These are phyloP conservation scores for Drosophila grimshawi DNA, from an alignment of 1,140 invertebrate genomes.

Conservation along the genomic window DNA sequence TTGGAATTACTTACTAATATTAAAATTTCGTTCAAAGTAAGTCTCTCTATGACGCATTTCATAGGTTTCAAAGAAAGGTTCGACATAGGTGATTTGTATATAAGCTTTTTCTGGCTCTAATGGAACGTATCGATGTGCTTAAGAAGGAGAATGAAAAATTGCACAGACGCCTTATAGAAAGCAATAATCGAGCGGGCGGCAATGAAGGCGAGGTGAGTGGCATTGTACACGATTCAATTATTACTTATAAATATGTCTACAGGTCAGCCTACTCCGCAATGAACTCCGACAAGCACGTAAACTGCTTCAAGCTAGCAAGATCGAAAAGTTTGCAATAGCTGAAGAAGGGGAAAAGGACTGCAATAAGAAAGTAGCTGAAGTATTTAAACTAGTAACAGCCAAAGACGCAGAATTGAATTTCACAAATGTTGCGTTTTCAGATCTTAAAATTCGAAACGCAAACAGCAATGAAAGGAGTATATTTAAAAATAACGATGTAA, in stretches of 20 bases:
- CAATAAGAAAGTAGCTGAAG: constrained; percentile 62
- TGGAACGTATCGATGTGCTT: constrained; percentile 66
- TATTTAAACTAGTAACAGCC: constrained; percentile 56
- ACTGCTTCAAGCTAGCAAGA: constrained; percentile 67
- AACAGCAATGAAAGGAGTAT: constrained; percentile 28
- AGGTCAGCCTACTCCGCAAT: constrained; percentile 71
- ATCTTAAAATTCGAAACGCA: constrained; percentile 62
- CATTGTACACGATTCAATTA: background rate
- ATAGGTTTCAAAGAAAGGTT: too few relatives aligned
- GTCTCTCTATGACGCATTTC: too few relatives aligned
- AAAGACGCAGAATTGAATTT: constrained; percentile 58
- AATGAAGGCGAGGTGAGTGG: constrained; percentile 72
- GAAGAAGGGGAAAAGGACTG: constrained; percentile 61
- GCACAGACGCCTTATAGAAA: constrained; percentile 60
- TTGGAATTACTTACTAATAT: too few relatives aligned
- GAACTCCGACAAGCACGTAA: constrained; percentile 70
- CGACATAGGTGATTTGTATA: too few relatives aligned
- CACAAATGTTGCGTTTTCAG: constrained; percentile 45
- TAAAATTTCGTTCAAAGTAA: too few relatives aligned
- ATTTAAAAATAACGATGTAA: constrained; percentile 9
- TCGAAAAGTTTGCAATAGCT: constrained; percentile 63
- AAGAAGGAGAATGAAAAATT: constrained; percentile 74
- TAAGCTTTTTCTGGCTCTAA: too few relatives aligned
- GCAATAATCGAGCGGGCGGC: constrained; percentile 53
- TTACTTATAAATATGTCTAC: background rate